These are phyloP conservation scores for Anguilla marmorata DNA, from an alignment of 2,797 vertebrate species.

Conservation along the genomic window DNA sequence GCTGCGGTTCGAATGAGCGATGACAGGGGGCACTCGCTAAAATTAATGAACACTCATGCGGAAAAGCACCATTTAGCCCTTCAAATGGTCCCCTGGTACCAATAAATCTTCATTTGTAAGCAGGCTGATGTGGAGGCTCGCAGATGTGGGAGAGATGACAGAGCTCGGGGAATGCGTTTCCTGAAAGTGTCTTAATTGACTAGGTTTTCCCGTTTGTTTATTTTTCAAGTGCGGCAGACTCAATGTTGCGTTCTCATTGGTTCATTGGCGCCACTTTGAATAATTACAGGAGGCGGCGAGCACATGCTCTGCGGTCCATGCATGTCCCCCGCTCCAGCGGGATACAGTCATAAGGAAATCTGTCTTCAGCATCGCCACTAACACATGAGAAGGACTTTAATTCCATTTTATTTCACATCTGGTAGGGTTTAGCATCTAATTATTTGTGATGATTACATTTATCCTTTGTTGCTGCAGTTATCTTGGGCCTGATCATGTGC, in stretches of 20 bases:
- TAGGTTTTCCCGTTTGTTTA: background rate
- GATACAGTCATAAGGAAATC: too few species aligned
- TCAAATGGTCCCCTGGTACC: background rate
- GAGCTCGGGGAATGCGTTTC: background rate
- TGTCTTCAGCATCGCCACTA: too few species aligned
- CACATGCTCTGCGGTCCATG: background rate
- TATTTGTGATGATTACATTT: too few species aligned
- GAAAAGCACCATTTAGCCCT: background rate
- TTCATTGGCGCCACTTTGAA: background rate
- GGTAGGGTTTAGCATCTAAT: too few species aligned
- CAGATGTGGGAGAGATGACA: background rate
- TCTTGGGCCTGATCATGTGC: too few species aligned
- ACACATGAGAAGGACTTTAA: too few species aligned
- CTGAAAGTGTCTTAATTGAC: background rate
- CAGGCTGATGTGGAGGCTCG: background rate
- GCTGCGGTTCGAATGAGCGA: background rate
- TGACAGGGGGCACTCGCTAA: background rate
- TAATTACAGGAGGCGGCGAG: background rate
- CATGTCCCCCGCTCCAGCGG: too few species aligned
- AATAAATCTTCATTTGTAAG: background rate
- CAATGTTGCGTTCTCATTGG: background rate
- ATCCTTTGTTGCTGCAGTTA: too few species aligned
- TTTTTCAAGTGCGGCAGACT: background rate
- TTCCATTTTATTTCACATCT: too few species aligned
- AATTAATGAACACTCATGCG: background rate